phyloP scores from a whole-genome alignment of 2,888 invertebrate genomes.

The Sceliomorpha sp. region DNA sequence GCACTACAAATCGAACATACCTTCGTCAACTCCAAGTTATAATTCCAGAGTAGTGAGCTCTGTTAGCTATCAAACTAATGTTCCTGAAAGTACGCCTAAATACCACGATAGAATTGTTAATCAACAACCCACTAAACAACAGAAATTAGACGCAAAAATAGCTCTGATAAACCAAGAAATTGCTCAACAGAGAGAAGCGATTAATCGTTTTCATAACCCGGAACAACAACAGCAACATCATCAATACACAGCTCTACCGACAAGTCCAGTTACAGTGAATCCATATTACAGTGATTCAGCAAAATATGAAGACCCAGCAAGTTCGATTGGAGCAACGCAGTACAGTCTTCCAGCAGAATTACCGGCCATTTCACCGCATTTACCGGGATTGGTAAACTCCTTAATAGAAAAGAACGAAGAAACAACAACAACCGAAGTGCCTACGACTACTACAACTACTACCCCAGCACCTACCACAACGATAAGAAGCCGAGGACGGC shows the following conservation, averaged over 20 bases:
- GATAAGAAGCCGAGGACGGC: conserved; percentile 68
- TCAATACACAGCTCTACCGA: conserved; percentile 57
- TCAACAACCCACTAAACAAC: conserved; percentile 53
- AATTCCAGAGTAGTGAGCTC: conserved; percentile 61
- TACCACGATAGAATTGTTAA: conserved; percentile 55
- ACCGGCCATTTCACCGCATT: conserved; percentile 82
- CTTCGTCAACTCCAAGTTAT: conserved; percentile 59
- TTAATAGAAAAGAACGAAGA: conserved; percentile 81
- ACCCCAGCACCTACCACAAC: conserved; percentile 64
- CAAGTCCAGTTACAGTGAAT: conserved; percentile 49
- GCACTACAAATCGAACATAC: conserved; percentile 49
- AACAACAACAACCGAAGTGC: conserved; percentile 64
- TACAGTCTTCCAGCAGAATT: conserved; percentile 83
- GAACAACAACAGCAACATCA: conserved; percentile 54
- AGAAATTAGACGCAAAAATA: conserved; percentile 54
- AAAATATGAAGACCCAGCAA: conserved; percentile 41
- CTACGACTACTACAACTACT: conserved; percentile 61
- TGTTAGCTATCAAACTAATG: conserved; percentile 55
- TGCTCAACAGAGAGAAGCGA: conserved; percentile 45
- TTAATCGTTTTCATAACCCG: conserved; percentile 49
- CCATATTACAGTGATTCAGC: conserved; percentile 50
- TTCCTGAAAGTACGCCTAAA: conserved; percentile 61
- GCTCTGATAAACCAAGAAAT: conserved; percentile 49
- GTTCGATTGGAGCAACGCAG: conserved; percentile 77
- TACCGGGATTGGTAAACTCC: conserved; percentile 84